Percentiles rank a stretch among this genome's conserved stretches.
Conservation (phyloP, 1,140 invertebrate species). For the Tribolium castaneum region DNA sequence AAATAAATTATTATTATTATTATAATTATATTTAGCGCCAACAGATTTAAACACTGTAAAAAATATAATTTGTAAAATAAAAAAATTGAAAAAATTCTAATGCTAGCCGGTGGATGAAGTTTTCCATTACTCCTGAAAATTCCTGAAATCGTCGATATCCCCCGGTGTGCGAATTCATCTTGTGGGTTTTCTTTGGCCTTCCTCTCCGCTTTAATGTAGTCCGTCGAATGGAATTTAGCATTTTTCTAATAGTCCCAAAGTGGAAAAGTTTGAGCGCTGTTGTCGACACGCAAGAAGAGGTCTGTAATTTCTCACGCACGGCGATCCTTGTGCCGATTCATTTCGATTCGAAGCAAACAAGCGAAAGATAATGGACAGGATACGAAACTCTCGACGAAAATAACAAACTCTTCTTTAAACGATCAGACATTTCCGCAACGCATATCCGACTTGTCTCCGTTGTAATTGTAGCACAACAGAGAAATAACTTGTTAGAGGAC, state of each 20-base stretch:
- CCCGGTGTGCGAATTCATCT: no score
- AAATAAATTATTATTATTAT: no score
- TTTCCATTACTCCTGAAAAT: no score
- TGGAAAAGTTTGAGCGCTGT: background rate
- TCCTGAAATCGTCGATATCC: no score
- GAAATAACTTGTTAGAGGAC: conserved; percentile 5
- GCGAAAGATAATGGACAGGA: conserved; percentile 23
- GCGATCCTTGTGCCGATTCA: background rate
- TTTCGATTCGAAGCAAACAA: background rate
- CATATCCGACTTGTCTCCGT: conserved; percentile 1
- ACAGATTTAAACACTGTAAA: no score
- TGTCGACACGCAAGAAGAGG: background rate
- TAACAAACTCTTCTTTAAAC: conserved; percentile 13
- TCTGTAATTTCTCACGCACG: conserved; percentile 2
- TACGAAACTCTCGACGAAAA: conserved; percentile 4
- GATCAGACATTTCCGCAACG: conserved; percentile 20
- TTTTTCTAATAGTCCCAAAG: conserved; percentile 6
- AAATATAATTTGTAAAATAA: no score
- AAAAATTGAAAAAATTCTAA: no score
- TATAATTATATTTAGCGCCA: no score
- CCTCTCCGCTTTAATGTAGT: background rate
- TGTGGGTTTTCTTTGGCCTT: background rate
- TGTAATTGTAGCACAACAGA: conserved; percentile 4
- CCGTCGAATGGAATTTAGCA: conserved; percentile 1
- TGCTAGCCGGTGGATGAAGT: no score